Evolutionary conservation across 2,113 vertebrate genomes (phyloP), one percentile per base, ranked within the genome.

Genomic region (Cyprinodon variegatus): DNA sequence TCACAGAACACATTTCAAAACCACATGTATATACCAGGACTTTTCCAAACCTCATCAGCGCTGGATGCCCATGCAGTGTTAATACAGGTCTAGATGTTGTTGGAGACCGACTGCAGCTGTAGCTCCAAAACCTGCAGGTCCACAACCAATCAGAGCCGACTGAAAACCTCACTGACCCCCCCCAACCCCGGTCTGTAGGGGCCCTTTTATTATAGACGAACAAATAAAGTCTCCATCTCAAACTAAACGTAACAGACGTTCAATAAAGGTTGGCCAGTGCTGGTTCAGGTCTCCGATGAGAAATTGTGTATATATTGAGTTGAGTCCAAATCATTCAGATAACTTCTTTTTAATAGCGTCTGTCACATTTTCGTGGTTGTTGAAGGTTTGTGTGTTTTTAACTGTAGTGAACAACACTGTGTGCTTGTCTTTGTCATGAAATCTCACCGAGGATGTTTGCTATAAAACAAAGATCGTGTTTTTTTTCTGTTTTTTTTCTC

Each of bases 341-440:
- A 68, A 79, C 61, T 84, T 87, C 59, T 84, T 87, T 86, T 72
- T 77, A 80, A 83, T 76, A 68, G 84, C 88, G 88, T 85, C 81
- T 81, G 81, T 90, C 84, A 87, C 90, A 87, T 88, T 88, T 88
- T 86, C 86, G 83, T 92, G 91, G 87, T 88, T 20, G 85, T 93
- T 82, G 85, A 86, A 89, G 80, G 88, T 90, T 87, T 86, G 82
- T 89, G 84, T 86, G 84, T 86, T 90, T 88, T 89, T 90, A 53
- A 91, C 88, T 91, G 85, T 93, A 86, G 88, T 91, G 89, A 84
- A 91, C 84, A 83, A 85, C 90, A 89, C 88, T 91, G 86, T 91
- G 91, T 91, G 83, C 63, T 79, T 79, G 88, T 90, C 83, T 89
- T 59, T 78, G 85, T 92, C 91, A 79, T 89, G 79, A 91, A 82